Conservation (phyloP, 2,888 invertebrate species). For the Acrobasis consociella region DNA sequence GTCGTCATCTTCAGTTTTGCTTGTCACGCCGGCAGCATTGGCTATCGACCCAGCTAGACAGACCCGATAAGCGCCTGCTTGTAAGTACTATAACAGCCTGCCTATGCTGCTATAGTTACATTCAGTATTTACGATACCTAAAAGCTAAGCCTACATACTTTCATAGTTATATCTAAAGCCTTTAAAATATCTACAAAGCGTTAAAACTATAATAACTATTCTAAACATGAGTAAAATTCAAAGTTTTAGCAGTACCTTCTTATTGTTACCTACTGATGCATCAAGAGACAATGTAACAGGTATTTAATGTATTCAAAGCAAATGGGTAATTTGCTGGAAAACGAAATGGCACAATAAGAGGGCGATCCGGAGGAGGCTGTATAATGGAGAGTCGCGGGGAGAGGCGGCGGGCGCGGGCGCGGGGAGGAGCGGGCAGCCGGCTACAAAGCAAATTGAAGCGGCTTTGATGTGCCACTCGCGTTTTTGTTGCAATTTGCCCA, state of each 20-base stretch:
- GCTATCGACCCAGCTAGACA: not conserved
- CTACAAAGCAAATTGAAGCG: slow-evolving; percentile 38
- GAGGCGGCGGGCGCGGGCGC: slow-evolving; percentile 33
- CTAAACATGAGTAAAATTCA: not conserved
- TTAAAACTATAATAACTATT: no score
- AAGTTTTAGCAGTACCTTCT: not conserved
- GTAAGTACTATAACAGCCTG: no score
- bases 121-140: no score
- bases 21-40: slow-evolving; percentile 28
- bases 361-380: slow-evolving; percentile 5
- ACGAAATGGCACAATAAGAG: slow-evolving; percentile 20
- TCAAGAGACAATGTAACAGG: not conserved
- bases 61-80: no score
- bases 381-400: slow-evolving; percentile 24
- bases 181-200: not conserved
- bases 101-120: no score
- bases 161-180: not conserved
- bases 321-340: slow-evolving; percentile 18
- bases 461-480: slow-evolving; percentile 42
- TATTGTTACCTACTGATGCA: not conserved
- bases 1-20: slow-evolving; percentile 30
- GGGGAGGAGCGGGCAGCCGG: not conserved
- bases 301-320: slow-evolving; percentile 11
- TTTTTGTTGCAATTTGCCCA: slow-evolving; percentile 60
- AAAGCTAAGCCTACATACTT: no score